These are phyloP conservation scores for Micrastur ruficollis DNA, from an alignment of 2,797 vertebrate genomes.

Conservation along the genomic window DNA sequence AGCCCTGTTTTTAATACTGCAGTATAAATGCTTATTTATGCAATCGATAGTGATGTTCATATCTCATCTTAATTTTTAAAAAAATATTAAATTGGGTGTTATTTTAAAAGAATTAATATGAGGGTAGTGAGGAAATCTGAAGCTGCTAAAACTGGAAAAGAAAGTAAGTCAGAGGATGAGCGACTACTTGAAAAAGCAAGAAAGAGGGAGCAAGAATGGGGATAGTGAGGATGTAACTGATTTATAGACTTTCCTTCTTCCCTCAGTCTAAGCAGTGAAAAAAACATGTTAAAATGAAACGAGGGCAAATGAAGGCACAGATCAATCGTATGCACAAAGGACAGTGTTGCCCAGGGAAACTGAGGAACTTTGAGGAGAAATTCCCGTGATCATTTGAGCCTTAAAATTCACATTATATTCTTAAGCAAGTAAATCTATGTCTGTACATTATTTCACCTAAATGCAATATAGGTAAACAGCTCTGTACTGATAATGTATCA, in stretches of 20 bases:
- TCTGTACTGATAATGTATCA: not conserved
- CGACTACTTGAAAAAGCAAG: not conserved
- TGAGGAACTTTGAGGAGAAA: conserved; percentile 19
- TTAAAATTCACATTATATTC: not conserved
- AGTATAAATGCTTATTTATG: not conserved
- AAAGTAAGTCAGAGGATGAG: not conserved
- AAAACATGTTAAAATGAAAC: conserved; percentile 9
- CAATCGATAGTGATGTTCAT: not conserved
- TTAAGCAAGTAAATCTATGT: not conserved
- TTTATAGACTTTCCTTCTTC: not conserved
- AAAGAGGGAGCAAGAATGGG: not conserved
- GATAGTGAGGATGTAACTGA: not conserved
- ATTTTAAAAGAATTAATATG: not conserved
- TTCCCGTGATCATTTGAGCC: not conserved
- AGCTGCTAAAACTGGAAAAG: not conserved
- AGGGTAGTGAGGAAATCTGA: not conserved
- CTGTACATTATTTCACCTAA: not conserved
- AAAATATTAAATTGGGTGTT: not conserved
- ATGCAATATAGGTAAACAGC: not conserved
- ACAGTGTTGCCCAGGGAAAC: not conserved
- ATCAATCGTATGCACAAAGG: not conserved
- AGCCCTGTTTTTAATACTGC: not conserved
- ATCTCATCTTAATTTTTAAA: not conserved
- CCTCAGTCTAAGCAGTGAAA: not conserved
- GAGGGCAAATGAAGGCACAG: conserved; percentile 1